phyloP scores from a whole-genome alignment of 2,888 invertebrate genomes.

The Euphydryas editha region DNA sequence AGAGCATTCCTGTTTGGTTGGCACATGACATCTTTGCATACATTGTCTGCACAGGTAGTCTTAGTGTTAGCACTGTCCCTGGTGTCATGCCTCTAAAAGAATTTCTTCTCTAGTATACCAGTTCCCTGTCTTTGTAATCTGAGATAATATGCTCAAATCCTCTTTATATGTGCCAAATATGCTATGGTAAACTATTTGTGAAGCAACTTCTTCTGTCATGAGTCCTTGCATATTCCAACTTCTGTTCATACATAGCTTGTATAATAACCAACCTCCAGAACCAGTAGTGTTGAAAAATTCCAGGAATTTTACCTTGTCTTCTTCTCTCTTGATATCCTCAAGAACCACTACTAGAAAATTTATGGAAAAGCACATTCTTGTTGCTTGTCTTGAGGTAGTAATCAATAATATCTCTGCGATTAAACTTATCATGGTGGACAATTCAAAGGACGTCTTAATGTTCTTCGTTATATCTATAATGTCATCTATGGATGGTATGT shows the following conservation, averaged over 20 bases:
- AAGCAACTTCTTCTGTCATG: constrained; percentile 38
- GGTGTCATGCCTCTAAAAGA: too few relatives aligned
- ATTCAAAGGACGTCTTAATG: background rate
- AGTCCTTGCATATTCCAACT: constrained; percentile 26
- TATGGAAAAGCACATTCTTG: background rate
- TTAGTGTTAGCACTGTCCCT: too few relatives aligned
- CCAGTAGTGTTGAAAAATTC: constrained; percentile 46
- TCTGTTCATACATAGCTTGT: constrained; percentile 26
- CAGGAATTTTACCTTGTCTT: too few relatives aligned
- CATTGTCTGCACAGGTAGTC: constrained; percentile 20
- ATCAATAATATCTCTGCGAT: background rate
- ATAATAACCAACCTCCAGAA: constrained; percentile 41
- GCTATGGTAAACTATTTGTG: constrained; percentile 42
- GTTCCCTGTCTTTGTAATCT: constrained; percentile 23
- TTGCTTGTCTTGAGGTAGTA: background rate
- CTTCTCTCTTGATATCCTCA: background rate
- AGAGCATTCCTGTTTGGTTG: constrained; percentile 31
- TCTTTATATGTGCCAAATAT: constrained; percentile 46
- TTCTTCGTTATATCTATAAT: background rate
- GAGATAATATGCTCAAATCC: constrained; percentile 17
- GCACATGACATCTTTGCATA: constrained; percentile 46
- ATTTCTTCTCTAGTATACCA: constrained; percentile 42
- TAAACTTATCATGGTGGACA: background rate
- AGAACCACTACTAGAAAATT: constrained; percentile 40
- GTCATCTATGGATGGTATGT: constrained; percentile 14